Evolutionary conservation across 2,113 vertebrate genomes (phyloP), one percentile per base, ranked within the genome.

Genomic region (Phrynocephalus versicolor): DNA sequence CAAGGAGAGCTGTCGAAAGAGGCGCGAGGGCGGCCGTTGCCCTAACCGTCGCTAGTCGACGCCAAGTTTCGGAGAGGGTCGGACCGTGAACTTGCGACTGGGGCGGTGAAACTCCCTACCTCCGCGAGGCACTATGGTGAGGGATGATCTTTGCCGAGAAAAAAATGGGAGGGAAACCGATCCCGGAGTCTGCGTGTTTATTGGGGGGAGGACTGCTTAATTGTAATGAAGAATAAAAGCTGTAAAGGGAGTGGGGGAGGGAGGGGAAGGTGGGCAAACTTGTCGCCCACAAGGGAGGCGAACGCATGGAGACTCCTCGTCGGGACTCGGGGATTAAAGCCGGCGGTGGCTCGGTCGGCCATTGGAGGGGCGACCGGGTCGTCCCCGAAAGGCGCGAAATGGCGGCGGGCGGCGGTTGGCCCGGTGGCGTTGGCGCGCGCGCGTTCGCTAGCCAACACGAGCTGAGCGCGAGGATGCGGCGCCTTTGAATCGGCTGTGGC

Each of bases 111-210:
- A 1, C 2, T 72, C 30, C 37, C 35, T 30, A 13, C 64, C 57
- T 51, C n/a, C 77, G 19, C 58, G n/a, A 65, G 78, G 69, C 57
- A 55, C 58, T 30, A 86, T 86, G 84, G 84, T 86, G 70, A n/a
- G 35, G 51, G 51, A 35, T 3, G 3, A 18, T 6, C 33, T 18
- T 5, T 3, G 2, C 3, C 12, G 30, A 33, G 8, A 7, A 12
- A 58, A n/a, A 57, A 30, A 18, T 76, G 33, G 51, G 75, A 77
- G 51, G 75, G 51, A 51, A 51, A 51, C 10, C 5, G 55, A 14
- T 8, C 18, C 19, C 16, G 10, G 60, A 19, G 60, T 19, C 45
- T 51, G 45, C 45, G 10, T 51, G 5, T 51, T 51, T 51, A 51
- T 51, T 51, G 45, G 45, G 45, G 45, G 45, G 45, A 10, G 45